A percentile compares a stretch with the other conserved stretches of the same genome.
These are phyloP conservation scores for Lithophane socia DNA, from an alignment of 2,888 invertebrate species.

Conservation along the genomic window DNA sequence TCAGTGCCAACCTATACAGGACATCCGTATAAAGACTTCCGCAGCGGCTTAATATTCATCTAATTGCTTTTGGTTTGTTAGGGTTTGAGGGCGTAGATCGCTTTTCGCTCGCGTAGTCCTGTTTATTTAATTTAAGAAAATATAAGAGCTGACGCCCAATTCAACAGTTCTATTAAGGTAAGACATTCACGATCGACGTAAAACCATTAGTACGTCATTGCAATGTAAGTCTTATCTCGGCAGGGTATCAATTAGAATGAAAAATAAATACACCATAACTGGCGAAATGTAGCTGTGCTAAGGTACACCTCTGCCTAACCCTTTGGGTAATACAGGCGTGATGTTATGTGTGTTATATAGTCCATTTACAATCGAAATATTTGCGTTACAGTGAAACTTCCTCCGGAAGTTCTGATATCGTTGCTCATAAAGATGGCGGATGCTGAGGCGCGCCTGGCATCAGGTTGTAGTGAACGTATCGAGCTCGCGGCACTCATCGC, in stretches of 20 bases:
- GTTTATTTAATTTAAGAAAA: not conserved
- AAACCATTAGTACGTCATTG: not conserved
- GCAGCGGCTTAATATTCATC: no score
- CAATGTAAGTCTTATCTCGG: not conserved
- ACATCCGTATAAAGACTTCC: not conserved
- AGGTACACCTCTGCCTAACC: not conserved
- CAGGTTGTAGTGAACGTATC: conserved; percentile 97
- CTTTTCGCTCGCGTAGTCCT: not conserved
- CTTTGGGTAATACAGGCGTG: not conserved
- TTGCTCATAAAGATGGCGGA: conserved; percentile 97
- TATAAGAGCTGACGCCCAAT: not conserved
- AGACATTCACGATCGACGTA: not conserved
- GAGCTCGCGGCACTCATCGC: conserved; percentile 97
- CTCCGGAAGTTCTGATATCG: conserved; percentile 94
- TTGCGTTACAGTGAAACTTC: conserved; percentile 94
- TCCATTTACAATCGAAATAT: not conserved
- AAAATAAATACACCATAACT: not conserved
- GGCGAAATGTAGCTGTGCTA: no score
- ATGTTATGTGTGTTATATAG: not conserved
- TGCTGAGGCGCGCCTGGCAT: conserved; percentile 95
- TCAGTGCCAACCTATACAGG: not conserved
- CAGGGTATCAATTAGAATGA: not conserved
- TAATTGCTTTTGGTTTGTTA: not conserved
- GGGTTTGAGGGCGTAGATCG: not conserved
- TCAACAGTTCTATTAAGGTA: not conserved